phyloP scores from a whole-genome alignment of 2,797 vertebrate species.

The Poecile montanus region DNA sequence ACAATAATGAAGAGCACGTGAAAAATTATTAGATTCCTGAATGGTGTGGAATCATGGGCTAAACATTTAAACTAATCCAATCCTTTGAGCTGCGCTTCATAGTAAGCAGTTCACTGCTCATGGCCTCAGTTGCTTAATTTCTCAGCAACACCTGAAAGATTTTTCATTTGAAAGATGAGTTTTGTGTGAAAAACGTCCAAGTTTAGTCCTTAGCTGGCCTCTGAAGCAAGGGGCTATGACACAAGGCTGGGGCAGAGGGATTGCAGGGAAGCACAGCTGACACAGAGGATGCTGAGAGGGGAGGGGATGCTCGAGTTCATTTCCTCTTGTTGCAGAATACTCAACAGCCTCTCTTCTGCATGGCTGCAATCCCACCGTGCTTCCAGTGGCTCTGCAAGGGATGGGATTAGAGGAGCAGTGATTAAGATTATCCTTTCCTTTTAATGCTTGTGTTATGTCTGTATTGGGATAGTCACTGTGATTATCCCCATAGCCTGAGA shows the following conservation, averaged over 20 bases:
- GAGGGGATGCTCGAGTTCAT: neutral
- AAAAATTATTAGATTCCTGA: neutral
- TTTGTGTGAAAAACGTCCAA: neutral
- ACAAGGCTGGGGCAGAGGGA: neutral
- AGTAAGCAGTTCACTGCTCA: neutral
- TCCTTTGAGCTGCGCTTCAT: neutral
- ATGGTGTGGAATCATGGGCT: neutral
- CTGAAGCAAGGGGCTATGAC: accelerated
- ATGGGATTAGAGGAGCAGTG: slow-evolving; percentile 22
- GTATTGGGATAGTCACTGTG: neutral
- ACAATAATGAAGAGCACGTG: neutral
- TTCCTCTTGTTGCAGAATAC: neutral
- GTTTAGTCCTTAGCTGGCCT: neutral
- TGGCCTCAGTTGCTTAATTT: neutral
- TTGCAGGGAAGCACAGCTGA: accelerated
- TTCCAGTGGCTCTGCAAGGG: neutral
- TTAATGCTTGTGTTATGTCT: neutral
- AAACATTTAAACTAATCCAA: neutral
- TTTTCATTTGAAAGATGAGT: neutral
- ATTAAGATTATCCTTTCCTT: slow-evolving; percentile 29
- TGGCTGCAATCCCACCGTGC: neutral
- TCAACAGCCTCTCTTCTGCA: neutral
- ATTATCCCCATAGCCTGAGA: neutral
- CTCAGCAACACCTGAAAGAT: neutral
- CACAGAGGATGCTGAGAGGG: neutral